A percentile compares a stretch with the other conserved stretches of the same genome.
These are phyloP conservation scores for Embidobia sp. DNA, from an alignment of 2,888 invertebrate genomes.

Conservation along the genomic window DNA sequence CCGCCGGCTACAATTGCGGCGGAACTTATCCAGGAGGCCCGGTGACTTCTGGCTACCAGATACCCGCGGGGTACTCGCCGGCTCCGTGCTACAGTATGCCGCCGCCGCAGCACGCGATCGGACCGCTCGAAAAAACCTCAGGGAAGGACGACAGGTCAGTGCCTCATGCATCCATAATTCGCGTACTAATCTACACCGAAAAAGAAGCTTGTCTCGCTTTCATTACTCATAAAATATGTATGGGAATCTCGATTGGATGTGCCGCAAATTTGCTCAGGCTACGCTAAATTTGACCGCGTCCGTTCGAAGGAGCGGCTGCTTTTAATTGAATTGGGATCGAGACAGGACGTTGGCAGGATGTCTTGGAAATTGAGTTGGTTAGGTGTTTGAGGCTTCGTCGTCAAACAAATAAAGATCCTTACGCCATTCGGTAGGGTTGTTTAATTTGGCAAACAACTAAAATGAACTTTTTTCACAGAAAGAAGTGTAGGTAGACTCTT, in stretches of 20 bases:
- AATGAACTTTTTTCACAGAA: too few relatives aligned
- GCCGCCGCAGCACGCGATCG: conserved; percentile 86
- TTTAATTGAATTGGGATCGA: too few relatives aligned
- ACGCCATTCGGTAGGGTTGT: too few relatives aligned
- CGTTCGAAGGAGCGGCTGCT: too few relatives aligned
- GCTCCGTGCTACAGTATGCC: conserved; percentile 93
- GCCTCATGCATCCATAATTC: conserved; percentile 15
- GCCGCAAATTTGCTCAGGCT: too few relatives aligned
- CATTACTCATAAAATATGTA: conserved; percentile 49
- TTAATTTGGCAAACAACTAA: too few relatives aligned
- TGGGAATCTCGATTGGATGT: neutral
- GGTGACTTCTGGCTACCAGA: conserved; percentile 84
- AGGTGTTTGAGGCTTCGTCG: too few relatives aligned
- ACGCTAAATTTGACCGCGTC: too few relatives aligned
- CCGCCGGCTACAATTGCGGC: conserved; percentile 84
- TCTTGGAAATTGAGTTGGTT: too few relatives aligned
- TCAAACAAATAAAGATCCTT: too few relatives aligned
- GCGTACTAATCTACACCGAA: neutral
- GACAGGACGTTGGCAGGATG: too few relatives aligned
- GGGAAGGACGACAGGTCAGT: conserved; percentile 87
- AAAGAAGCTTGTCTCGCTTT: conserved; percentile 27
- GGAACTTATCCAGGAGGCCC: conserved; percentile 82
- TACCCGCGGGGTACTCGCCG: conserved; percentile 87
- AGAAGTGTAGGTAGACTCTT: too few relatives aligned
- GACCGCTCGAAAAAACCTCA: conserved; percentile 84